A percentile compares a stretch with the other conserved stretches of the same genome.
Conservation (phyloP, 2,797 vertebrate species). For the Sebastiscus tertius region DNA sequence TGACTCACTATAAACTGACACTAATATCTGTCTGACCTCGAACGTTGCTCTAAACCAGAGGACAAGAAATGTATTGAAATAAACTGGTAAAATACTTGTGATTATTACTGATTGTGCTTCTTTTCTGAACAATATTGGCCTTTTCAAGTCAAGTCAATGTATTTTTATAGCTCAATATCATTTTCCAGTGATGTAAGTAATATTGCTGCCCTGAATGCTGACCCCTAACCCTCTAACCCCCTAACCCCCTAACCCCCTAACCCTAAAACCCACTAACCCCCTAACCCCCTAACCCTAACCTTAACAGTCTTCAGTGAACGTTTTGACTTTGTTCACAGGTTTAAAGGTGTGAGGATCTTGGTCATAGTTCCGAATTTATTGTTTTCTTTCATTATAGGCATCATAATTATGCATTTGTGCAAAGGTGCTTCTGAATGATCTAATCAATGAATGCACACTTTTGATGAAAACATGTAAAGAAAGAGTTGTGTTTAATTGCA, state of each 20-base stretch:
- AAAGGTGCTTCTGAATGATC: background rate
- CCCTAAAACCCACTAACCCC: no score
- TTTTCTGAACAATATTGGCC: background rate
- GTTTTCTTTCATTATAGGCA: background rate
- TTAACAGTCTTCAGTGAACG: background rate
- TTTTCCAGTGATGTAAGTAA: background rate
- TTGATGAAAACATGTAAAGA: background rate
- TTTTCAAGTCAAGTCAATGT: background rate
- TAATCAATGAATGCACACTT: background rate
- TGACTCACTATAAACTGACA: background rate
- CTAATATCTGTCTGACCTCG: background rate
- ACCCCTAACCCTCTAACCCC: background rate
- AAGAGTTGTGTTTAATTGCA: background rate
- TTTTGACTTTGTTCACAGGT: background rate
- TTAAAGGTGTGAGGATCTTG: background rate
- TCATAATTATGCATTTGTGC: background rate
- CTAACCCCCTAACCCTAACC: background rate
- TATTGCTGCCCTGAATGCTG: background rate
- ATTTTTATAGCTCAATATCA: background rate
- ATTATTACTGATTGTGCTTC: background rate
- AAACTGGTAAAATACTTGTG: background rate
- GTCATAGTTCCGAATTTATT: background rate
- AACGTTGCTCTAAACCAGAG: background rate
- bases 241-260: background rate
- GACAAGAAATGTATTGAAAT: background rate